phyloP scores from a whole-genome alignment of 2,113 vertebrate species.

The Tragelaphus buxtoni region DNA sequence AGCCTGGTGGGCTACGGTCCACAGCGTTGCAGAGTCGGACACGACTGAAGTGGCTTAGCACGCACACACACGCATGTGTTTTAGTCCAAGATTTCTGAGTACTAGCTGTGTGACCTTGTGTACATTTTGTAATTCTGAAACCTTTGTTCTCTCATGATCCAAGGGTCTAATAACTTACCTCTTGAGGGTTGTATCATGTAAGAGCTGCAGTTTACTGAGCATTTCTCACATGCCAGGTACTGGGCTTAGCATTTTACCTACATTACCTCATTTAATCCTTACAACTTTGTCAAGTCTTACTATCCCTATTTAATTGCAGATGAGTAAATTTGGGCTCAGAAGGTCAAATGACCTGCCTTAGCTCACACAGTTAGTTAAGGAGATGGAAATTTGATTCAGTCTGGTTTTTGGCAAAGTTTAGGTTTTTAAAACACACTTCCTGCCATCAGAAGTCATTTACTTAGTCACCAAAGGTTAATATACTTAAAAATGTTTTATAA shows the following conservation, averaged over 20 bases:
- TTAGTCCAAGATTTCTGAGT: neutral
- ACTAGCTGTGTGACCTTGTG: neutral
- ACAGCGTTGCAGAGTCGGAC: neutral
- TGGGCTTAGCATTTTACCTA: neutral
- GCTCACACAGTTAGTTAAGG: neutral
- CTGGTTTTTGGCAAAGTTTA: neutral
- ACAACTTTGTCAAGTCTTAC: neutral
- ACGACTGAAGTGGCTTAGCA: neutral
- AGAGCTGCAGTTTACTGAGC: neutral
- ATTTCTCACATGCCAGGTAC: neutral
- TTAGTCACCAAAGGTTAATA: neutral
- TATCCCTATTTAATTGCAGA: neutral
- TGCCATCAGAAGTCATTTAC: neutral
- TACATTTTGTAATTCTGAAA: neutral
- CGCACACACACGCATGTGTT: neutral
- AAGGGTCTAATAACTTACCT: neutral
- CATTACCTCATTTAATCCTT: neutral
- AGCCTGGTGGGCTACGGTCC: neutral
- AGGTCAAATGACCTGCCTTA: neutral
- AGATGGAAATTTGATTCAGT: neutral
- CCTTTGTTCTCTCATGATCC: neutral
- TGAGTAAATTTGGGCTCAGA: neutral
- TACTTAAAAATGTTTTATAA: neutral
- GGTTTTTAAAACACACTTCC: neutral
- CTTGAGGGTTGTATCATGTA: neutral